phyloP scores from a whole-genome alignment of 2,113 vertebrate species.

The Dryoscopus gambensis region DNA sequence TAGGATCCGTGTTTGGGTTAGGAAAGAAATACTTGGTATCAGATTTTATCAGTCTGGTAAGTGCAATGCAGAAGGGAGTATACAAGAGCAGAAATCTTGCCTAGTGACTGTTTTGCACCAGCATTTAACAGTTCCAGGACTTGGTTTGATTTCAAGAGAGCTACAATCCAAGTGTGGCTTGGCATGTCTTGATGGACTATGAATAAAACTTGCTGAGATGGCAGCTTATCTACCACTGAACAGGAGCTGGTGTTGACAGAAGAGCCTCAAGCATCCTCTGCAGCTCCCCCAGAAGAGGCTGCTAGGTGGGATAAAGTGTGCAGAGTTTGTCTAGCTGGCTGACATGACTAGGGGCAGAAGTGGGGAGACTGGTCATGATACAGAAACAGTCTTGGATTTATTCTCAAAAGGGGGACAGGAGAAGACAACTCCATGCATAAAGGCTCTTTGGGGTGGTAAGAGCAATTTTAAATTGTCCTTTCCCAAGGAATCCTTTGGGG shows the following conservation, averaged over 20 bases:
- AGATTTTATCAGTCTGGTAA: neutral
- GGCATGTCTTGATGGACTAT: neutral
- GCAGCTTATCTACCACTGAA: neutral
- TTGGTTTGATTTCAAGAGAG: neutral
- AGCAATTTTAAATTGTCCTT: neutral
- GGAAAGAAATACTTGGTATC: neutral
- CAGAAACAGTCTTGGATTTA: neutral
- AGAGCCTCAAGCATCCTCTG: neutral
- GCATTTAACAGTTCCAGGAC: neutral
- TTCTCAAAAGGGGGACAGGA: neutral
- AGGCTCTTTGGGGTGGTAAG: neutral
- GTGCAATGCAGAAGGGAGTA: neutral
- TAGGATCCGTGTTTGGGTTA: neutral
- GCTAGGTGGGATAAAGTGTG: neutral
- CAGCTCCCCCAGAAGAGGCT: neutral
- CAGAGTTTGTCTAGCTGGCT: neutral
- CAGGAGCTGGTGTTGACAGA: neutral
- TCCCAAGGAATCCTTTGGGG: neutral
- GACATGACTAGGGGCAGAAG: neutral
- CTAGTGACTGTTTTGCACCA: neutral
- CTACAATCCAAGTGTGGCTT: neutral
- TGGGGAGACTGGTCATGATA: neutral
- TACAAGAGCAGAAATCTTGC: neutral
- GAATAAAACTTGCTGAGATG: neutral
- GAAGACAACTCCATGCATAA: neutral